Evolutionary conservation across 1,140 invertebrate species (phyloP).

Genomic region (Phthorimaea operculella): DNA sequence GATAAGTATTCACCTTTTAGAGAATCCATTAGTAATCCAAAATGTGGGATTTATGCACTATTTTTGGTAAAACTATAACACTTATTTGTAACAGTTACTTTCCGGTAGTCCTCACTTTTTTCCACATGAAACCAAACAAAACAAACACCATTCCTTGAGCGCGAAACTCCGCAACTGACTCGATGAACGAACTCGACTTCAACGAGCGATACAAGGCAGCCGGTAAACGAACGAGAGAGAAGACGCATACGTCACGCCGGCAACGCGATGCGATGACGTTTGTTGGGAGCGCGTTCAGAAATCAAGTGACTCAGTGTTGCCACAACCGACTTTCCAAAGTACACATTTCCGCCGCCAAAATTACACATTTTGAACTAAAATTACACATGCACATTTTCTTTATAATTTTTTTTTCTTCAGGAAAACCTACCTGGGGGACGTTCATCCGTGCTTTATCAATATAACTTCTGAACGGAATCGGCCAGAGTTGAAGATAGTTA

Average conservation of each 20-base stretch:
- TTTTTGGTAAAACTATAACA: constrained; percentile 22
- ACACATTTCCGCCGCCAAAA: too few species aligned
- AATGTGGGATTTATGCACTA: constrained; percentile 16
- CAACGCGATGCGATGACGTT: neutral
- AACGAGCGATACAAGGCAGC: neutral
- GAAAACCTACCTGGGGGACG: too few species aligned
- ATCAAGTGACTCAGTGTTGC: too few species aligned
- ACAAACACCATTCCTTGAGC: constrained; percentile 1
- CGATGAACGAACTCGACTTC: neutral
- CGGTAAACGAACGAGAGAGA: constrained; percentile 2
- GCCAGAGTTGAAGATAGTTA: too few species aligned
- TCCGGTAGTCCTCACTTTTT: constrained; percentile 37
- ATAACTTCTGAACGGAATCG: too few species aligned
- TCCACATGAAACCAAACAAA: constrained; percentile 11
- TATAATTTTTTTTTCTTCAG: too few species aligned
- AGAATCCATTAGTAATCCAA: constrained; percentile 38
- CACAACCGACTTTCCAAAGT: too few species aligned
- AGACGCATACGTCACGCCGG: neutral
- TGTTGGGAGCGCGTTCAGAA: neutral
- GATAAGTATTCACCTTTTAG: constrained; percentile 34
- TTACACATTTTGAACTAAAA: too few species aligned
- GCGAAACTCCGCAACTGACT: neutral
- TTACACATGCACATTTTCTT: too few species aligned
- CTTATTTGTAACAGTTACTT: constrained; percentile 29
- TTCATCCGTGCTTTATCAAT: too few species aligned